Conservation (phyloP, 2,113 vertebrate species). For the Romanogobio albipinnatus region DNA sequence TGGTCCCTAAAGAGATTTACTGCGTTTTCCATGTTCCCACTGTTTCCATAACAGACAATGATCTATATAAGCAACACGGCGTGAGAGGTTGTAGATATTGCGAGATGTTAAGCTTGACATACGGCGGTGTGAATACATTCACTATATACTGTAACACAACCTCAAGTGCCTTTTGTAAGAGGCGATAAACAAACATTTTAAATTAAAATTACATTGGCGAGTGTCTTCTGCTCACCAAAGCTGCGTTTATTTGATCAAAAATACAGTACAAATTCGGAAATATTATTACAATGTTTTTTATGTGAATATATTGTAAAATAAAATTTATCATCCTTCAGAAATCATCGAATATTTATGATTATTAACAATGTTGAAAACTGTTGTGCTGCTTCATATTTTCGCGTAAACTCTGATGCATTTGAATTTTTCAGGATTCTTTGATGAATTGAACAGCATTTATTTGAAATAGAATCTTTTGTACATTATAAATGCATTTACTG, state of each 20-base stretch:
- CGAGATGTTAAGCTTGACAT: not conserved
- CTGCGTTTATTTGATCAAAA: not conserved
- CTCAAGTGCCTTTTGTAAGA: not conserved
- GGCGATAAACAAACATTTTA: not conserved
- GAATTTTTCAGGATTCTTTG: not conserved
- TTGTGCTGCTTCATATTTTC: not conserved
- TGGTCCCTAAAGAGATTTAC: conserved; percentile 34
- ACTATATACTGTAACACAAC: not conserved
- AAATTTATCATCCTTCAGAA: not conserved
- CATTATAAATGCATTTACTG: not conserved
- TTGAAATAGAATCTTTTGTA: not conserved
- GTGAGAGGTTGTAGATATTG: not conserved
- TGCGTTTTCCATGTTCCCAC: not conserved
- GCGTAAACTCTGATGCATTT: not conserved
- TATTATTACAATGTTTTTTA: not conserved
- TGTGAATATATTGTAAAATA: not conserved
- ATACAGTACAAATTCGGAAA: not conserved
- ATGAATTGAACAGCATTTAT: not conserved
- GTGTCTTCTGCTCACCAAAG: not conserved
- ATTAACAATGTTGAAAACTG: not conserved
- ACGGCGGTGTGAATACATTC: not conserved
- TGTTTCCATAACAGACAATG: not conserved
- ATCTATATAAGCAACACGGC: not conserved
- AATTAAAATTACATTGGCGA: not conserved
- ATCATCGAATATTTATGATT: not conserved